Evolutionary conservation across 2,888 invertebrate genomes (phyloP), one percentile per base, ranked within the genome.

Genomic region (Patella ulyssiponensis): DNA sequence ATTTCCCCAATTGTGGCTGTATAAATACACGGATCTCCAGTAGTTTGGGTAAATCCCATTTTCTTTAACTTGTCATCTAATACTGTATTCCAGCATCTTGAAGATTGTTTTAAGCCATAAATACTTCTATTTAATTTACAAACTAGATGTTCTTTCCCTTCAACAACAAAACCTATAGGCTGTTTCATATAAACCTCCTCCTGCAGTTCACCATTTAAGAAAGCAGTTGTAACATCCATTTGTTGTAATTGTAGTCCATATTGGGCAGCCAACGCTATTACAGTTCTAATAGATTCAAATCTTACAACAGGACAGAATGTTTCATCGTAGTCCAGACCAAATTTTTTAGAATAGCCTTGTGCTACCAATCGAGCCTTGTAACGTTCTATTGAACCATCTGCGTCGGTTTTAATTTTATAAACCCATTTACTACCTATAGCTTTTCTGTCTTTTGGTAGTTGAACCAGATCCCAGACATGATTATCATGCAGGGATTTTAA

Each of bases 321-420:
- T 74, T 86, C 84, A 51, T 71, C 75, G 72, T 79, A 85, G 71
- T 87, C 84, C 12, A 87, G 75, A 14, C 84, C 81, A 27, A 64
- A 78, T 0, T 52, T 87, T 82, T 9, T 77, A 69, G 44, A n/a
- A 56, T 53, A 87, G 2, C 85, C 84, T 52, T 83, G 80, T 7
- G 82, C 84, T 33, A 87, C 85, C 52, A 85, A 76, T 17, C 84
- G 27, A 7, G 77, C 80, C 75, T 86, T 84, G 78, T 78, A 86
- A 15, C 78, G 44, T 54, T 85, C 80, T 56, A 56, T n/a, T n/a
- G 17, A 53, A 3, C 85, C 83, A 69, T 80, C 77, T 12, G 75
- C 52, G 23, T 79, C 73, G 12, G 74, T 27, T 71, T 87, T 86
- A n/a, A 79, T 75, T 73, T 79, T 82, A 14, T n/a, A 70, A 33